Percentiles rank a stretch among this genome's conserved stretches.
phyloP scores from a whole-genome alignment of 2,113 vertebrate species.

The Megaleporinus macrocephalus region DNA sequence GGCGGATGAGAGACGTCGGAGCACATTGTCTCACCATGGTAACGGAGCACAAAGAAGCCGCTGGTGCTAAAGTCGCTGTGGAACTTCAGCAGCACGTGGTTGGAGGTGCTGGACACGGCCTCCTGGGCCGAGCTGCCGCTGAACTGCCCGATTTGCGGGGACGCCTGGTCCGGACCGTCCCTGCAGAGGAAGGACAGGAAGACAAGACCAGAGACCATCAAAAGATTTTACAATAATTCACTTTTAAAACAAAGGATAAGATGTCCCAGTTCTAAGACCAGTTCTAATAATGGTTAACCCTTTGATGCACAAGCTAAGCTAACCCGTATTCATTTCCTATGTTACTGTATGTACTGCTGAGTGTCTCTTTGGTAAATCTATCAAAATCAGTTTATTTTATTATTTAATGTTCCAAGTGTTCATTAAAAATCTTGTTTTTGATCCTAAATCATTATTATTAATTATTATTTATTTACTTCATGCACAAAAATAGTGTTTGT shows the following conservation, averaged over 20 bases:
- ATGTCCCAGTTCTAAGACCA: too few species aligned
- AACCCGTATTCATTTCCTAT: too few species aligned
- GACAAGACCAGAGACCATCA: neutral
- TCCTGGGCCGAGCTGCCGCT: constrained; percentile 71
- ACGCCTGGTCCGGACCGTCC: constrained; percentile 78
- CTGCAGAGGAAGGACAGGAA: constrained; percentile 51
- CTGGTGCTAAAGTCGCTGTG: constrained; percentile 82
- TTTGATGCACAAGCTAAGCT: too few species aligned
- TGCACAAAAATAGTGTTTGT: too few species aligned
- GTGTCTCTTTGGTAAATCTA: too few species aligned
- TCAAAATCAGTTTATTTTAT: too few species aligned
- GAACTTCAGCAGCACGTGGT: constrained; percentile 80
- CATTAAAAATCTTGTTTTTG: too few species aligned
- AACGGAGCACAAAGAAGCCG: constrained; percentile 77
- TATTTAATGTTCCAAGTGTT: too few species aligned
- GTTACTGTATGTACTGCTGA: too few species aligned
- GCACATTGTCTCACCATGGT: constrained; percentile 69
- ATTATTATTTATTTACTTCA: too few species aligned
- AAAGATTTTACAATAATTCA: neutral
- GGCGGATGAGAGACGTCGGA: constrained; percentile 43
- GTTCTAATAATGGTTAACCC: too few species aligned
- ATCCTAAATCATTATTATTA: too few species aligned
- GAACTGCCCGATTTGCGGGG: constrained; percentile 78
- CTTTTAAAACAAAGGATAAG: neutral
- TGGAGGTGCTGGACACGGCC: constrained; percentile 74